Base-by-base conservation (phyloP, 2,888 invertebrate species). In the Odontocolon sp. region DNA sequence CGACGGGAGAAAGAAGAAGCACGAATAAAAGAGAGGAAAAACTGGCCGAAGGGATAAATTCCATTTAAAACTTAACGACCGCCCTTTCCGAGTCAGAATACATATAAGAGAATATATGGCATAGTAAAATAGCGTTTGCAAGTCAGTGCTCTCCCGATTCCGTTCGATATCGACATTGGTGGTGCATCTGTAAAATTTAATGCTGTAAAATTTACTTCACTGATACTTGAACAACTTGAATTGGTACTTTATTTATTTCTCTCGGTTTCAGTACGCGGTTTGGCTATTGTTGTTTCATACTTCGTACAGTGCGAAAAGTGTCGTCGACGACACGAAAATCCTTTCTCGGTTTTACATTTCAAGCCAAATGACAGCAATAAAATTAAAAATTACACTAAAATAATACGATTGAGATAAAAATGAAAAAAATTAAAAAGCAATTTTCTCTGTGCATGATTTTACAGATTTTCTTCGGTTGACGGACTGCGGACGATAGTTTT, bases 61-160 rank as follows among this genome's bases (percentile, higher is more conserved):
- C 70, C 54, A 76, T 70, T 70, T 66, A 66, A 70, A 76, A 76
- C 70, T 76, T 54, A 76, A 76, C 70, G 66, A 54, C 61, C 26
- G 28, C 28, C 54, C 61, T 56, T 57, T 50, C 40, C 54, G 47
- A 61, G 18, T 52, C 11, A 50, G 47, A 26, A 23, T 26, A 11
- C 23, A 50, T n/a, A 14, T 6, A 45, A 56, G 31, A 45, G 18
- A 28, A 45, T 38, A 40, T 56, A 63, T 45, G 36, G 23, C 8
- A 16, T 31, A 9, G 38, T 8, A 31, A 23, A 38, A 76, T 45
- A 54, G 61, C 36, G 45, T 59, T 36, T 59, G 28, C 45, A 23
- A 50, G 57, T 31, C 50, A 42, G 33, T 64, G 38, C 64, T 16
- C 31, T 52, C 52, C 54, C 21, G 31, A 52, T 18, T 54, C 33